These are phyloP conservation scores for Microchirus variegatus DNA, from an alignment of 2,797 vertebrate genomes.

Conservation along the genomic window DNA sequence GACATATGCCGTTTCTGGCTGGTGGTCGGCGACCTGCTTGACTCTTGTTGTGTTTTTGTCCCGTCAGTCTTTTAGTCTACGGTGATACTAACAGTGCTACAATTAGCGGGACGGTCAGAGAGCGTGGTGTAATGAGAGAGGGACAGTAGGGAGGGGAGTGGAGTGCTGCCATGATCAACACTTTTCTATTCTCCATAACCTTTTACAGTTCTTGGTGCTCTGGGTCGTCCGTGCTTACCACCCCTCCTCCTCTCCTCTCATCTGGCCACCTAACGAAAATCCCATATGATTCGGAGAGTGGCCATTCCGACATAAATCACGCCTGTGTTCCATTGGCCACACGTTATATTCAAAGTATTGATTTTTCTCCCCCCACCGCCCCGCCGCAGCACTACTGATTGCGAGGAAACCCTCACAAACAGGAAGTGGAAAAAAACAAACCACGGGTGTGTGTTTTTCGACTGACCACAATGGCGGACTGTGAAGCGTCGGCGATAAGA, in stretches of 20 bases:
- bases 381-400: slow-evolving; percentile 83
- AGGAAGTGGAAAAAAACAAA: slow-evolving; percentile 81
- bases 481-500: slow-evolving; percentile 43
- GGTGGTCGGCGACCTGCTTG: slow-evolving; percentile 82
- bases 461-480: slow-evolving; percentile 67
- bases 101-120: slow-evolving; percentile 79
- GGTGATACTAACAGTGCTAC: slow-evolving; percentile 76
- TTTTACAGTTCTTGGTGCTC: slow-evolving; percentile 63
- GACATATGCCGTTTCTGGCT: slow-evolving; percentile 84
- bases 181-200: slow-evolving; percentile 50
- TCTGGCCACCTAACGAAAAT: slow-evolving; percentile 82
- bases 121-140: slow-evolving; percentile 55
- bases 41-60: slow-evolving; percentile 67
- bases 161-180: slow-evolving; percentile 47
- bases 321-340: slow-evolving; percentile 96
- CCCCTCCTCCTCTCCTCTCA: slow-evolving; percentile 76
- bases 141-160: slow-evolving; percentile 42
- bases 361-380: slow-evolving; percentile 81
- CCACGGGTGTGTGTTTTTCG: slow-evolving; percentile 59
- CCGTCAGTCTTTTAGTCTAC: slow-evolving; percentile 69
- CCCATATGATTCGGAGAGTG: slow-evolving; percentile 91
- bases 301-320: slow-evolving; percentile 97
- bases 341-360: slow-evolving; percentile 98
- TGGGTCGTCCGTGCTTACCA: slow-evolving; percentile 63
- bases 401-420: slow-evolving; percentile 89